Evolutionary conservation across 2,797 vertebrate species (phyloP).

Genomic region (Melanitta fusca): DNA sequence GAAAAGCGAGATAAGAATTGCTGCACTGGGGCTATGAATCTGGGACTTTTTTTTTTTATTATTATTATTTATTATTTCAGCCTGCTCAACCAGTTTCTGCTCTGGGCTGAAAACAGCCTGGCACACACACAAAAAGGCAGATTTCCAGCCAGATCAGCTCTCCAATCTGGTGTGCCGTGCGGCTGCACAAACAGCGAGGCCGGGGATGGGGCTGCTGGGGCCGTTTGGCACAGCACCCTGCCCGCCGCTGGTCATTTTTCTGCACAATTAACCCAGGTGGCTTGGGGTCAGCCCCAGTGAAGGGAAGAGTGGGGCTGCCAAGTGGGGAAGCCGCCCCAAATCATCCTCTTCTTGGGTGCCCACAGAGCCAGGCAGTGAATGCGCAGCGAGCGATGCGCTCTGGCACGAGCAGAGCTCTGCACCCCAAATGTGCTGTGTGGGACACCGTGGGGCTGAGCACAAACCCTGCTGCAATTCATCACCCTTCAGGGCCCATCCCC

Average conservation of each 20-base stretch:
- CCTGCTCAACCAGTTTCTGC: conserved; percentile 68
- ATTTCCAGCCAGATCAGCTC: conserved; percentile 56
- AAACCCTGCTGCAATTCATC: not conserved
- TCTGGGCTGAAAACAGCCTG: conserved; percentile 58
- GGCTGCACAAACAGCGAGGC: conserved; percentile 7
- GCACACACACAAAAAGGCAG: not conserved
- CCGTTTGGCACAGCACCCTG: accelerated
- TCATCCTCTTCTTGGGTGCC: not conserved
- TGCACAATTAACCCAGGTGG: not conserved
- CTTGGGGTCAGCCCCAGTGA: not conserved
- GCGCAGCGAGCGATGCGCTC: accelerated
- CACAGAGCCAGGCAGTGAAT: not conserved
- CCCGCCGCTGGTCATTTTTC: not conserved
- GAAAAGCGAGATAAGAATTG: conserved; percentile 69
- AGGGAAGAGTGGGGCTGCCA: not conserved
- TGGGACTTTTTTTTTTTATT: not conserved
- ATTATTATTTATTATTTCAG: conserved; percentile 11
- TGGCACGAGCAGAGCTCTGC: not conserved
- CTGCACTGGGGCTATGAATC: conserved; percentile 71
- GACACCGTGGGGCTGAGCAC: not conserved
- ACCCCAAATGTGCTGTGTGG: accelerated
- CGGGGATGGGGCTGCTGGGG: not conserved
- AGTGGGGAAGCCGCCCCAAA: not conserved
- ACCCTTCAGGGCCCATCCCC: accelerated
- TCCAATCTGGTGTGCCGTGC: conserved; percentile 20